Conservation (phyloP, 2,888 invertebrate genomes). For the Phalangium opilio region DNA sequence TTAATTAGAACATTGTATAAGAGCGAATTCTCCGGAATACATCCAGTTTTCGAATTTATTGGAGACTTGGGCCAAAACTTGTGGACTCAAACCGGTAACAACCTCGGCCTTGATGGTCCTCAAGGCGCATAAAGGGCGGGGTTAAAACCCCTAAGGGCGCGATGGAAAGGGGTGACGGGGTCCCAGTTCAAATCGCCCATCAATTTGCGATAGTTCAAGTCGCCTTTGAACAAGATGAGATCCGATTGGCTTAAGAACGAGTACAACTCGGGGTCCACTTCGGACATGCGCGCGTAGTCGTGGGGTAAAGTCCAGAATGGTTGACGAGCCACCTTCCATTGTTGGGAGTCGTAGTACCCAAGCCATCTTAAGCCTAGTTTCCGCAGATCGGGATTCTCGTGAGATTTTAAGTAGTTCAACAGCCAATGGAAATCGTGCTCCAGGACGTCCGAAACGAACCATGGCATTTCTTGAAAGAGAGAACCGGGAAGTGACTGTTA, state of each 20-base stretch:
- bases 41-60: too few species aligned
- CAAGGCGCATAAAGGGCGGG: constrained; percentile 67
- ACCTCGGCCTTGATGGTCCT: constrained; percentile 82
- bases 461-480: constrained; percentile 71
- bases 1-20: constrained; percentile 39
- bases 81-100: constrained; percentile 56
- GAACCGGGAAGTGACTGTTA: too few species aligned
- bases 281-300: constrained; percentile 60
- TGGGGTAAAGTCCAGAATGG: constrained; percentile 78
- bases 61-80: constrained; percentile 40
- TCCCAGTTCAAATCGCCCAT: constrained; percentile 73
- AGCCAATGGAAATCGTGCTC: constrained; percentile 55
- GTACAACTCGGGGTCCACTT: constrained; percentile 50
- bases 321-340: constrained; percentile 32
- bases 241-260: constrained; percentile 48
- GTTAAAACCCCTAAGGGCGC: constrained; percentile 54
- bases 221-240: constrained; percentile 71
- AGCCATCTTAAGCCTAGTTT: constrained; percentile 42
- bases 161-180: constrained; percentile 46
- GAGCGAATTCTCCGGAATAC: constrained; percentile 65
- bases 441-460: constrained; percentile 89
- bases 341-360: constrained; percentile 30
- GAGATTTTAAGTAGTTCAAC: constrained; percentile 31
- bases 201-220: constrained; percentile 88
- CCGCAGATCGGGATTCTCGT: constrained; percentile 15